Base-by-base conservation (phyloP, 1,140 invertebrate genomes). In the Heterodera schachtii region DNA sequence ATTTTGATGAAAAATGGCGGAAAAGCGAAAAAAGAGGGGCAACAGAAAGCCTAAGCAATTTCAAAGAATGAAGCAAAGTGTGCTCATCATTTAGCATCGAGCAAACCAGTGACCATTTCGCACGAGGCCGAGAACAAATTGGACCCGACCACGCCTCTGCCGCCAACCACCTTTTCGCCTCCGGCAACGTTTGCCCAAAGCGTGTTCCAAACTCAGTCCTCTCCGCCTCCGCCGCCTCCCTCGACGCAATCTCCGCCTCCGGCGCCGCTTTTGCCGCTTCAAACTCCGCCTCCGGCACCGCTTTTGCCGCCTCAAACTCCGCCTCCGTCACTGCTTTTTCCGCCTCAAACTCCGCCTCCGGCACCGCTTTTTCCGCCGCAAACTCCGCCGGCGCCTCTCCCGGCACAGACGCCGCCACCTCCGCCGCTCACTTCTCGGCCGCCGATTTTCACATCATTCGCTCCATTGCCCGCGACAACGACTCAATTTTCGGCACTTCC, bases 81-180 rank as follows among this genome's bases (percentile, higher is more conserved):
- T 46, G 67, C 21, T 11, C 19, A n/a, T n/a, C n/a, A n/a, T 52
- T 83, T 21, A 76, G 83, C 80, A 31, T 47, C 76, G n/a, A 73
- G 81, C 21, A 75, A 73, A 31, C 83, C 83, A 47, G 76, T 71
- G 43, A 84, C 83, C 21, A n/a, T 84, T n/a, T 84, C 82, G 0
- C 83, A 75, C 3, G 82, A 84, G 71, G 81, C 83, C n/a, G 82
- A 83, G 52, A 47, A 82, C 3, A 75, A 73, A 16, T 41, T 64
- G 31, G 71, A 80, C 16, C 76, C 82, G 44, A 82, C 75, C 81
- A 83, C 41, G 9, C 67, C 81, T 3, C 11, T 83, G 9, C 44
- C 82, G 3, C 64, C 81, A 44, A 71, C 69, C 69, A 71, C 31
- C 69, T 43, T 46, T 41, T 46, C 41, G 31, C 69, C 69, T 71